A percentile compares a stretch with the other conserved stretches of the same genome.
These are phyloP conservation scores for Prolemur simus DNA, from an alignment of 2,113 vertebrate species.

Conservation along the genomic window DNA sequence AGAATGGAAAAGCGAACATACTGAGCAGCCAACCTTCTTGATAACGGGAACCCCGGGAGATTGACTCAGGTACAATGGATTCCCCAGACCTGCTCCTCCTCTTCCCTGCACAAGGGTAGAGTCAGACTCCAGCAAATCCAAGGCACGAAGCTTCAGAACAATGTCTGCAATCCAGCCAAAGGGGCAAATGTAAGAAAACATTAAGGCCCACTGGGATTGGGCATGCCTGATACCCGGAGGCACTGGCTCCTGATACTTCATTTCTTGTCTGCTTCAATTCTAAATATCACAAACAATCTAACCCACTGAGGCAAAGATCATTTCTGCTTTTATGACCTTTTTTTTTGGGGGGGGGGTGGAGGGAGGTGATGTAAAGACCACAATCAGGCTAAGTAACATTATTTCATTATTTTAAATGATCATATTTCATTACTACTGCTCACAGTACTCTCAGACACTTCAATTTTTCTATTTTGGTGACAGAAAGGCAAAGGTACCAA, in stretches of 20 bases:
- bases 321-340: not conserved
- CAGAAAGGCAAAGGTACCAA: conserved; percentile 13
- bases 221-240: not conserved
- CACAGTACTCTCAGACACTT: not conserved
- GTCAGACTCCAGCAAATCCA: too few relatives aligned
- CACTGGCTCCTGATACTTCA: not conserved
- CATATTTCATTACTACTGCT: not conserved
- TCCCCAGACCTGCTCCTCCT: not conserved
- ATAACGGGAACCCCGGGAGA: not conserved
- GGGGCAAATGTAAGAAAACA: not conserved
- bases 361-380: not conserved
- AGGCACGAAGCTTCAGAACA: not conserved
- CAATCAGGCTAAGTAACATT: not conserved
- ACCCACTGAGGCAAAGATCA: not conserved
- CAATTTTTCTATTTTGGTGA: conserved; percentile 9
- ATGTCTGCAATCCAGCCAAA: not conserved
- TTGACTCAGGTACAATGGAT: too few relatives aligned
- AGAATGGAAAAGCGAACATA: too few relatives aligned
- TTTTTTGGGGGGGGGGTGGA: too few relatives aligned
- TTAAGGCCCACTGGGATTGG: not conserved
- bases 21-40: not conserved
- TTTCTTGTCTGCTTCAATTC: conserved; percentile 5
- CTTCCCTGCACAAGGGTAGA: too few relatives aligned
- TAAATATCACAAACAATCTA: not conserved
- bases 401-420: conserved; percentile 22